phyloP scores from a whole-genome alignment of 1,140 invertebrate genomes.

The Amyelois transitella region DNA sequence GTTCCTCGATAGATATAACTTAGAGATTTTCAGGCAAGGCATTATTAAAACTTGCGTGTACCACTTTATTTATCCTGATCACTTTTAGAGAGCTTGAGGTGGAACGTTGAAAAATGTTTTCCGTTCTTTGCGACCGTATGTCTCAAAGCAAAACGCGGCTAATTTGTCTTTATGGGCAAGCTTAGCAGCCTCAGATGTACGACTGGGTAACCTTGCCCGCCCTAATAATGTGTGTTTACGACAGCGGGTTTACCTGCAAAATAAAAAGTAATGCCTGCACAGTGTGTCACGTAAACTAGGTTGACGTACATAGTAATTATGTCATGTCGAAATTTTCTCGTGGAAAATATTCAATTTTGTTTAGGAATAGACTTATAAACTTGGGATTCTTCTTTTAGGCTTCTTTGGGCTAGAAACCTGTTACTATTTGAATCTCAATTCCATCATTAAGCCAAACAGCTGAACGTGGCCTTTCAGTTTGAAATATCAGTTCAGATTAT shows the following conservation, averaged over 20 bases:
- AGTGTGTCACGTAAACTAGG: not conserved
- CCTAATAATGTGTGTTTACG: constrained; percentile 3
- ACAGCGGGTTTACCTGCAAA: not conserved
- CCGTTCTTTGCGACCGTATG: constrained; percentile 9
- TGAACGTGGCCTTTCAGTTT: too few relatives aligned
- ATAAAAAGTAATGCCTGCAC: not conserved
- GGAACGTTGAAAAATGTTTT: too few relatives aligned
- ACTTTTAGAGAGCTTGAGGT: too few relatives aligned
- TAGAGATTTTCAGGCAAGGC: too few relatives aligned
- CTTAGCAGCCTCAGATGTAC: constrained; percentile 37
- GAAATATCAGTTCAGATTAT: too few relatives aligned
- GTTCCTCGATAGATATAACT: too few relatives aligned
- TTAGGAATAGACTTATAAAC: not conserved
- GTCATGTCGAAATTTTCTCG: not conserved
- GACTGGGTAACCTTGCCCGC: constrained; percentile 28
- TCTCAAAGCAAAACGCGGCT: constrained; percentile 27
- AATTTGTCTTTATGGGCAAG: constrained; percentile 51
- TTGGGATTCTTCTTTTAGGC: too few relatives aligned
- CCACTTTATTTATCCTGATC: too few relatives aligned
- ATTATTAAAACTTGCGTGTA: too few relatives aligned
- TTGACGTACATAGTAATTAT: not conserved
- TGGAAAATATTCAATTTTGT: not conserved
- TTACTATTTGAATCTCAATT: too few relatives aligned
- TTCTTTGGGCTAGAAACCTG: too few relatives aligned
- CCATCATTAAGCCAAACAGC: too few relatives aligned